Conservation (phyloP, 1,140 invertebrate genomes). For the Choristoneura fumiferana region DNA sequence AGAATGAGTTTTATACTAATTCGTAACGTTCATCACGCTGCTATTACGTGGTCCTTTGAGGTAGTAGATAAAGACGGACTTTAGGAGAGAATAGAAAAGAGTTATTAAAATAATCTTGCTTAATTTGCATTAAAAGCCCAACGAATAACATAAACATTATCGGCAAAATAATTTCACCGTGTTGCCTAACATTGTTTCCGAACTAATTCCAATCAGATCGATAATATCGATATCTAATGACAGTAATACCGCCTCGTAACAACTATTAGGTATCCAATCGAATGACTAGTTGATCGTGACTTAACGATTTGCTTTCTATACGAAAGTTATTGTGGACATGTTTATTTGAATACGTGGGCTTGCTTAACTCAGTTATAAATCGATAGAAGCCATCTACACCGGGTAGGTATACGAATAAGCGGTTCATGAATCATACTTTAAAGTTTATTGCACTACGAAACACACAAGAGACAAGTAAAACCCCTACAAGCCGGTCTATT, state of each 20-base stretch:
- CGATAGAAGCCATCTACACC: slow-evolving; percentile 10
- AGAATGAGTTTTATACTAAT: neutral
- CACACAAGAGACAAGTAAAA: no score
- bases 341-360: slow-evolving; percentile 73
- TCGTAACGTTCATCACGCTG: neutral
- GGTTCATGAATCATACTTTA: slow-evolving; percentile 19
- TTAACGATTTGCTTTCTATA: slow-evolving; percentile 70
- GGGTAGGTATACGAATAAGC: slow-evolving; percentile 18
- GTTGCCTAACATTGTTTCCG: neutral
- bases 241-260: slow-evolving; percentile 21
- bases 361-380: slow-evolving; percentile 54
- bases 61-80: no score
- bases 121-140: no score
- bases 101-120: no score
- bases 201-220: slow-evolving; percentile 16
- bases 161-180: neutral
- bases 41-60: no score
- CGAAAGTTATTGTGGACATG: slow-evolving; percentile 67
- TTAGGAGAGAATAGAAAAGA: no score
- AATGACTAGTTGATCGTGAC: slow-evolving; percentile 63
- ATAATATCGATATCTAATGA: slow-evolving; percentile 32
- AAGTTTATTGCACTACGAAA: no score
- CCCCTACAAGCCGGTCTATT: no score
- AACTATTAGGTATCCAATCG: slow-evolving; percentile 25
- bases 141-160: no score